These are phyloP conservation scores for cattle (Bos taurus) DNA, from an alignment of 2,113 vertebrate genomes.

Conservation along the genomic window DNA sequence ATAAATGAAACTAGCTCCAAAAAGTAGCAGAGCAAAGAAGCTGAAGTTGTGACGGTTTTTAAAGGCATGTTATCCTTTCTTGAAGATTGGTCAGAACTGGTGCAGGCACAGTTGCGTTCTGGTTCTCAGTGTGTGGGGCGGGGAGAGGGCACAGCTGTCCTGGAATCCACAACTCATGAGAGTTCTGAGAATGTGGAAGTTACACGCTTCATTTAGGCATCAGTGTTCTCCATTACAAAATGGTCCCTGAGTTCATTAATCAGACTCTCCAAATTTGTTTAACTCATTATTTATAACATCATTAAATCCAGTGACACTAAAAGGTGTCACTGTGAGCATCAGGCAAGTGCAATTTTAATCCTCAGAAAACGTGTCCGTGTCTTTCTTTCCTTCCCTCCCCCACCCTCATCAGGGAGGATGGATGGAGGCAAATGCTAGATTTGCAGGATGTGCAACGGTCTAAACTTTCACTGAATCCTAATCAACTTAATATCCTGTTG, in stretches of 20 bases:
- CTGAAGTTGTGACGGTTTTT: neutral
- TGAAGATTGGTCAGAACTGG: neutral
- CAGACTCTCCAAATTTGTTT: constrained; percentile 15
- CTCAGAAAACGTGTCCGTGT: neutral
- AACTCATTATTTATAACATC: constrained; percentile 49
- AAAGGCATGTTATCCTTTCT: accelerated
- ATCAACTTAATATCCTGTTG: constrained; percentile 58
- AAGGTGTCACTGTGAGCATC: constrained; percentile 19
- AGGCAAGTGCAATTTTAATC: constrained; percentile 34
- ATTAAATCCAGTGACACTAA: constrained; percentile 41
- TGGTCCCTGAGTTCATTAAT: constrained; percentile 37
- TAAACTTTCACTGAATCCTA: constrained; percentile 45
- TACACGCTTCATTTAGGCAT: neutral
- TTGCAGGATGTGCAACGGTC: neutral
- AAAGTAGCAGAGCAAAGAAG: neutral
- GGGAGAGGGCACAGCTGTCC: accelerated
- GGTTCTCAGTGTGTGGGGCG: neutral
- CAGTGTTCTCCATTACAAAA: neutral
- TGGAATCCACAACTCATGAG: neutral
- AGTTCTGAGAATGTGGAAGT: neutral
- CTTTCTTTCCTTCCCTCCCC: neutral
- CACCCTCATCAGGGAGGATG: neutral
- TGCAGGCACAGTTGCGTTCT: accelerated
- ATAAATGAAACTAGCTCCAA: neutral
- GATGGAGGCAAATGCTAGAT: constrained; percentile 40